Conservation (phyloP, 2,113 vertebrate species). For the Oplegnathus fasciatus region DNA sequence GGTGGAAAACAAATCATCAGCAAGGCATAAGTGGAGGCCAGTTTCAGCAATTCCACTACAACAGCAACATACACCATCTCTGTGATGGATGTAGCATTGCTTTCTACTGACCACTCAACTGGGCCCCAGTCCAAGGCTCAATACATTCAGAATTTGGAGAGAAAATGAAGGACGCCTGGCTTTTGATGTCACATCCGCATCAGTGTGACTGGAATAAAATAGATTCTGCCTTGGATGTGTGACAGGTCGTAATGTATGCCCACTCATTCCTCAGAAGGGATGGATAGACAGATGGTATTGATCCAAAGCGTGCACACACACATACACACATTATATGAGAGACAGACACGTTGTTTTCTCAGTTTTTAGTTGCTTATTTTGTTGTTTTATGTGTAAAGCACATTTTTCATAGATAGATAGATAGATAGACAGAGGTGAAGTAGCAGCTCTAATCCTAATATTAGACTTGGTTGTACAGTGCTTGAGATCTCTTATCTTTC, state of each 20-base stretch:
- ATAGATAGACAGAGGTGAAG: not conserved
- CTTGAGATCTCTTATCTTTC: constrained; percentile 24
- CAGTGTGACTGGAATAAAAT: constrained; percentile 43
- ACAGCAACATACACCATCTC: not conserved
- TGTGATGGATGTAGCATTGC: constrained; percentile 17
- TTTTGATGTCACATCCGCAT: constrained; percentile 37
- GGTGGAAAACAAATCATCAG: not conserved
- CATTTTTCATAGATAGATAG: not conserved
- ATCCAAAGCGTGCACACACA: constrained; percentile 24
- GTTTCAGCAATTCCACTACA: not conserved
- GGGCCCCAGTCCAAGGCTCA: constrained; percentile 32
- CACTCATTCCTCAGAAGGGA: constrained; percentile 43
- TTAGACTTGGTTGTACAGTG: constrained; percentile 4
- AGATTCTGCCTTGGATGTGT: constrained; percentile 27
- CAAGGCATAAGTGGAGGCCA: not conserved
- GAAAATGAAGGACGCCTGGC: constrained; percentile 40
- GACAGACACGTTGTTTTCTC: not conserved
- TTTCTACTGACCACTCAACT: constrained; percentile 25
- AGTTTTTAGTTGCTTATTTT: not conserved
- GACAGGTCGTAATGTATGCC: constrained; percentile 50
- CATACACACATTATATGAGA: constrained; percentile 15
- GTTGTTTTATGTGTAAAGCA: not conserved
- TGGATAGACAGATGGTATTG: constrained; percentile 49
- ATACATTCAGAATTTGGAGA: constrained; percentile 33
- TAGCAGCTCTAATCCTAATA: not conserved